Evolutionary conservation across 2,888 invertebrate species (phyloP), one percentile per base, ranked within the genome.

Genomic region (Agonopterix heracliana): DNA sequence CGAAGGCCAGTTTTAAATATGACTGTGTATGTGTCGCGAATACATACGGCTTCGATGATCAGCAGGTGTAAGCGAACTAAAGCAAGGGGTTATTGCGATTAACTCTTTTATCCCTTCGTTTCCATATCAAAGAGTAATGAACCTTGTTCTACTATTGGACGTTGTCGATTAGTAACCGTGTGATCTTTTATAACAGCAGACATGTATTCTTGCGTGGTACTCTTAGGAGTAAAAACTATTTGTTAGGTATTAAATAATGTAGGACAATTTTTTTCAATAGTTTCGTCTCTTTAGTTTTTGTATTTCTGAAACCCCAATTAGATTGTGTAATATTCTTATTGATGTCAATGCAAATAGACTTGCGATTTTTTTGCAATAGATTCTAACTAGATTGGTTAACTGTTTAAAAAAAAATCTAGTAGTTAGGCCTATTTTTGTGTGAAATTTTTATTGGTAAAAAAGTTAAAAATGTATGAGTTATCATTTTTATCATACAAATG

Each of bases 41-140:
- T 79, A 86, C 78, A 81, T 88, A 85, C 77, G 86, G 85, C 88
- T 88, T 87, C 86, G 74, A 85, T 84, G 83, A 84, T 88, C 87
- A 87, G 88, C 88, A 87, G 88, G 88, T 88, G 88, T 81, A 86
- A 86, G 84, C 80, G 74, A 81, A 82, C 78, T 82, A 80, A 85
- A 81, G 81, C 77, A 78, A 87, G 83, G 88, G 87, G 88, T 80
- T 86, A 86, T 84, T 82, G 81, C 84, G 87, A 86, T 85, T 86
- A 86, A 85, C 85, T 86, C 83, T 83, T 87, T 88, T 85, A 86
- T 88, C 84, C 87, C 83, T 81, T 85, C 82, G 85, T 86, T 86
- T 85, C 82, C 82, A 86, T 86, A 84, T 84, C 80, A 86, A 87
- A 85, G 86, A 87, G 83, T 87, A 88, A 86, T 86, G 86, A 87